Base-by-base conservation (phyloP, 1,140 invertebrate genomes). In the Laupala kohalensis region DNA sequence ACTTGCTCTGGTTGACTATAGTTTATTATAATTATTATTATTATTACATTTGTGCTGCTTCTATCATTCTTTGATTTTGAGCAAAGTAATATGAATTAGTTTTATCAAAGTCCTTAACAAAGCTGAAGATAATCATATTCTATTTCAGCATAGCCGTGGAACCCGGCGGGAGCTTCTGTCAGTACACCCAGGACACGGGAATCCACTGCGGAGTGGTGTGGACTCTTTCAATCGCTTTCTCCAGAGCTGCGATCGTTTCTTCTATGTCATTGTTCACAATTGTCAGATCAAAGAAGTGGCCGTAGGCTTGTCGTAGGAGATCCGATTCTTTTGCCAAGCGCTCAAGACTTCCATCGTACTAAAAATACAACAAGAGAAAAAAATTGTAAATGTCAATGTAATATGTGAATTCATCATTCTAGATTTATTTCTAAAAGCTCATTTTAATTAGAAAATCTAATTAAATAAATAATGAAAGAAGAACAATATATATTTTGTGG, bases 261-360 rank as follows among this genome's bases (percentile, higher is more conserved):
- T 99, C 96, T 74, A 99, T 99, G 83, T 99, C 97, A 85, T 98
- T 98, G 86, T 99, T 99, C 25, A 98, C 92, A 77, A 99, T 97
- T 66, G 94, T 96, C 81, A 98, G 84, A 81, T 99, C 97, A 84
- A 99, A 99, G 82, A 95, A 95, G 81, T 99, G 97, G 25, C 96
- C 95, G 82, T 98, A 99, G 28, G 95, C 93, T 78, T 95, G 93
- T 67, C 94, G 91, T 69, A 99, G 83, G 79, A 96, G 89, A 76
- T 99, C 96, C 27, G 96, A 98, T 81, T 99, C 97, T 77, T 94
- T 95, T 13, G 93, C 92, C 71, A 99, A 83, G 72, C 94, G 86
- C 82, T 99, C 96, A 77, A 99, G 83, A 78, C 95, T 98, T 62
- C 96, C 96, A 82, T 98, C 95, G 78, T 93, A 95, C 94, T 97